phyloP scores from a whole-genome alignment of 1,140 invertebrate species.

The Phymastichus coffea region DNA sequence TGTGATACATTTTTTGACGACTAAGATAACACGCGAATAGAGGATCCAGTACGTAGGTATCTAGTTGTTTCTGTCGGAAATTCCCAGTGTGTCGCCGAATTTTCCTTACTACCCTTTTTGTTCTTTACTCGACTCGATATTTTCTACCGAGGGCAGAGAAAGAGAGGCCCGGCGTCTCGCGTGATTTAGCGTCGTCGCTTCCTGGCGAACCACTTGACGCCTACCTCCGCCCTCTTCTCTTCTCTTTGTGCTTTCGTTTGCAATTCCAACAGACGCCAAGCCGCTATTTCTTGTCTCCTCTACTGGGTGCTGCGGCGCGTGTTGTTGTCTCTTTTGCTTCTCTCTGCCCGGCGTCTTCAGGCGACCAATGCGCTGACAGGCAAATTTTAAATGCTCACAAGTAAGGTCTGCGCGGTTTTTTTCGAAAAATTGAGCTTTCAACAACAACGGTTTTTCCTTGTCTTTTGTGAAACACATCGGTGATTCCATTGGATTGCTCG shows the following conservation, averaged over 20 bases:
- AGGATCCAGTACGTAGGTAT: too few relatives aligned
- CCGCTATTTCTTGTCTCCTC: slow-evolving; percentile 13
- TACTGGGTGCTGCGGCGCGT: too few relatives aligned
- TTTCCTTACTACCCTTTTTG: neutral
- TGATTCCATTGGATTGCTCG: too few relatives aligned
- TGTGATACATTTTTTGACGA: too few relatives aligned
- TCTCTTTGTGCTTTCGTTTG: neutral
- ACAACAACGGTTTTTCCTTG: too few relatives aligned
- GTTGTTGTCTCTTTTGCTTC: too few relatives aligned
- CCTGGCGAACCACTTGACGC: slow-evolving; percentile 49
- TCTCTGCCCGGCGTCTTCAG: neutral
- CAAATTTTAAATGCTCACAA: neutral
- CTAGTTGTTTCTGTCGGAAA: neutral
- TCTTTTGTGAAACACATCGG: too few relatives aligned
- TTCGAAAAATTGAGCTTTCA: too few relatives aligned
- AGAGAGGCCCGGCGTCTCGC: slow-evolving; percentile 33
- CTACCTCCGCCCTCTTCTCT: slow-evolving; percentile 21
- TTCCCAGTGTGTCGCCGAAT: neutral
- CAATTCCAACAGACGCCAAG: slow-evolving; percentile 6
- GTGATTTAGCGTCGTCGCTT: slow-evolving; percentile 47
- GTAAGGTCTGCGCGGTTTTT: neutral
- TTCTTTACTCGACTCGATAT: neutral
- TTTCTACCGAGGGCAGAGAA: neutral
- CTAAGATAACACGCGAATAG: too few relatives aligned
- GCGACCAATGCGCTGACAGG: slow-evolving; percentile 4